phyloP scores from a whole-genome alignment of 2,797 vertebrate genomes.

The Cossypha niveicapilla region DNA sequence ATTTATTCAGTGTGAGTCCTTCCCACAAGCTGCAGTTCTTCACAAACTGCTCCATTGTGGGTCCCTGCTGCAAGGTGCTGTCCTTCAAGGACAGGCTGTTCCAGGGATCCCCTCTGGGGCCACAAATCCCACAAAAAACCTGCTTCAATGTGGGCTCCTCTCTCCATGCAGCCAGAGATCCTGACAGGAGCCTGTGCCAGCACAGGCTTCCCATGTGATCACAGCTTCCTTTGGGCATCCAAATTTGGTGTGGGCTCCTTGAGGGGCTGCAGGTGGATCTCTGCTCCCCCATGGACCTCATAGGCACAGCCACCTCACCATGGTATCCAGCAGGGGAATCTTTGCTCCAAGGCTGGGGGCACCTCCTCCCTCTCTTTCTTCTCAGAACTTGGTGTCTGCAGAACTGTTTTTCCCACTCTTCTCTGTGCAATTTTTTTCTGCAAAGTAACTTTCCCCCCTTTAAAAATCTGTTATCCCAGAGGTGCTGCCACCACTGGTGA shows the following conservation, averaged over 20 bases:
- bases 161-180: background rate
- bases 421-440: background rate
- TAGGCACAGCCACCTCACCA: background rate
- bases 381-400: background rate
- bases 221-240: background rate
- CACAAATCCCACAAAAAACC: background rate
- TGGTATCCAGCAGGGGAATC: background rate
- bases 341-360: background rate
- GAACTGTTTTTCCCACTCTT: background rate
- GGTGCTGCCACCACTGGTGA: background rate
- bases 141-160: background rate
- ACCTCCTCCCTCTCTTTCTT: no score
- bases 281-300: background rate
- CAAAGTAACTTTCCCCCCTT: background rate
- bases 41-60: background rate
- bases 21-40: background rate
- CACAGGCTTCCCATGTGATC: background rate
- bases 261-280: background rate
- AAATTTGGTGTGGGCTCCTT: background rate
- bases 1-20: background rate
- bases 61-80: accelerated
- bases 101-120: background rate
- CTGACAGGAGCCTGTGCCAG: background rate
- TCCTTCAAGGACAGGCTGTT: background rate
- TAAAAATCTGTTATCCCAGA: background rate